Evolutionary conservation across 2,113 vertebrate genomes (phyloP).

Genomic region (Vombatus ursinus): DNA sequence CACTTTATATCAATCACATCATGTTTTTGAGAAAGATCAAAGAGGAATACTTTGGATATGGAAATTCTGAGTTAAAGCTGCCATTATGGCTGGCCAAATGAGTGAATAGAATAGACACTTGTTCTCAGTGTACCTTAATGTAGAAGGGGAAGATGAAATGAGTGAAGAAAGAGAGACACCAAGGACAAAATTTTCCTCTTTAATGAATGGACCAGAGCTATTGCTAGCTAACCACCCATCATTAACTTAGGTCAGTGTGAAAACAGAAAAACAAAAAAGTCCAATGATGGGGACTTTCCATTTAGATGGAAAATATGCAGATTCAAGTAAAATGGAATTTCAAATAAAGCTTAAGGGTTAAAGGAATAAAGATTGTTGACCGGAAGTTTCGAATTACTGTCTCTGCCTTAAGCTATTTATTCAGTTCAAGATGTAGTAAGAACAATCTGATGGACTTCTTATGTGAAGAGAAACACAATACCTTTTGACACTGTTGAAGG

Average conservation of each 20-base stretch:
- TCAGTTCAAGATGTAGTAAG: background rate
- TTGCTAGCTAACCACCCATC: background rate
- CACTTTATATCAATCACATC: background rate
- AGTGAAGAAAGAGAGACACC: background rate
- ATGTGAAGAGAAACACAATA: background rate
- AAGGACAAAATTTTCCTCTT: background rate
- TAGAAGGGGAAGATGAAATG: background rate
- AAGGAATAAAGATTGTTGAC: background rate
- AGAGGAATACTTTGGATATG: background rate
- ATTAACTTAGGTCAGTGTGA: background rate
- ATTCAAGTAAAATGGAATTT: conserved; percentile 17
- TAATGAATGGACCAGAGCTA: background rate
- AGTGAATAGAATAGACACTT: background rate
- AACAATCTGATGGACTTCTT: background rate
- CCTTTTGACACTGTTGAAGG: background rate
- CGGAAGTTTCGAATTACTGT: background rate
- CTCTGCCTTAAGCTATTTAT: background rate
- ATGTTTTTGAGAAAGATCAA: background rate
- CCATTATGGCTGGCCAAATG: background rate
- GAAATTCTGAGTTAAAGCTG: background rate
- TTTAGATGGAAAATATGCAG: conserved; percentile 1
- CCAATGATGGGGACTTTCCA: background rate
- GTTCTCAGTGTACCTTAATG: background rate
- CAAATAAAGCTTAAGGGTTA: background rate
- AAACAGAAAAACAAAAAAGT: background rate